These are phyloP conservation scores for Euplagia quadripunctaria DNA, from an alignment of 2,888 invertebrate genomes.

Conservation along the genomic window DNA sequence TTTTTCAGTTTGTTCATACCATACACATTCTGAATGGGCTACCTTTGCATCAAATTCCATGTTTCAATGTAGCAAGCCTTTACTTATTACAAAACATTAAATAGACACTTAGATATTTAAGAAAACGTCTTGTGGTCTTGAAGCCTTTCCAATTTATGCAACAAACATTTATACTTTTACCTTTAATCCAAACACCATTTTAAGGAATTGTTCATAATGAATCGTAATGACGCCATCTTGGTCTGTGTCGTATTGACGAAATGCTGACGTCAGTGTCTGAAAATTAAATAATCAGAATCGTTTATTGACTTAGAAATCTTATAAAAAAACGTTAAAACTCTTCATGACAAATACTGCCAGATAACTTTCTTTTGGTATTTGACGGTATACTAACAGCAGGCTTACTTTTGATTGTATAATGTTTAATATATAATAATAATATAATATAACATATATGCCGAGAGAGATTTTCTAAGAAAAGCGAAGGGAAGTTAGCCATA, in stretches of 20 bases:
- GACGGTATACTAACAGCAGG: background rate
- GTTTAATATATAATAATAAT: too few relatives aligned
- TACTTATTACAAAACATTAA: conserved; percentile 14
- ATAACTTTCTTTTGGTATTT: background rate
- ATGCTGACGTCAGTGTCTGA: conserved; percentile 96
- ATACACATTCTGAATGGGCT: background rate
- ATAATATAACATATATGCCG: too few relatives aligned
- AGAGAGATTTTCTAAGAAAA: too few relatives aligned
- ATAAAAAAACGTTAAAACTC: background rate
- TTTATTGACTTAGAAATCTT: background rate
- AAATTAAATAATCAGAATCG: conserved; percentile 60
- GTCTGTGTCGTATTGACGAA: conserved; percentile 95
- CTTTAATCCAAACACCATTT: conserved; percentile 95
- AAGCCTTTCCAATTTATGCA: conserved; percentile 15
- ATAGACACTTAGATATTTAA: conserved; percentile 19
- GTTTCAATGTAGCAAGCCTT: conserved; percentile 2
- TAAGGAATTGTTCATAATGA: conserved; percentile 97
- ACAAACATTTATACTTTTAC: conserved; percentile 72
- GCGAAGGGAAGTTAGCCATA: too few relatives aligned
- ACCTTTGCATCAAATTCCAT: background rate
- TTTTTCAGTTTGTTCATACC: background rate
- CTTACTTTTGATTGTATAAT: background rate
- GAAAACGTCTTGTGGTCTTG: conserved; percentile 4
- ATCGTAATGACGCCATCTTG: conserved; percentile 98
- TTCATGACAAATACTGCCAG: too few relatives aligned